Evolutionary conservation across 1,140 invertebrate species (phyloP), one percentile per base, ranked within the genome.

Genomic region (Aphidius gifuensis): DNA sequence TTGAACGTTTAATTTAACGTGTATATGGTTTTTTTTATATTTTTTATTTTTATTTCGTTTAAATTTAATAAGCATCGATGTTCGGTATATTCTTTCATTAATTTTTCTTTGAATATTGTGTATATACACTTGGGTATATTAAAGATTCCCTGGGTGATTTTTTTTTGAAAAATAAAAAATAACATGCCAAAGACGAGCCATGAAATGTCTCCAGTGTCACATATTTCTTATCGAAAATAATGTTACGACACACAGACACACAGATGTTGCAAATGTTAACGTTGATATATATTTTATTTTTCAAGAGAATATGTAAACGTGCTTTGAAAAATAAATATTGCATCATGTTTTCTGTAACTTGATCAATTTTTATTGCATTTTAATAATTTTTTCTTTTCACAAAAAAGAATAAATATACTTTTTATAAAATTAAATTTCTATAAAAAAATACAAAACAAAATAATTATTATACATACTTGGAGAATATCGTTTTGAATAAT

Each of bases 221-320:
- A 70, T 64, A 68, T 71, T 71, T 54, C 62, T 68, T 67, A 69
- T 69, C 68, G 66, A 63, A 65, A 72, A 75, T 72, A 71, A 71
- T 66, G 70, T 74, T 75, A 74, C 64, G 53, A 50, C 9, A 9
- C 49, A 59, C 21, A 49, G 51, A 32, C 16, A 16, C 0, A 16
- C 16, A 16, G 16, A 16, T 16, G 16, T 32, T 32, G 23, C 23
- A 2, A 32, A 32, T 32, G 23, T 32, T 32, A 32, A 32, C 23
- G 23, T 32, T 59, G 63, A 64, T 59, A 49, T 43, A 60, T 21
- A 47, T 38, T 39, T 39, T 47, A n/a, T 51, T 6, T 23, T 23
- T 51, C 49, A 23, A 51, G 23, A 51, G 9, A 16, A 51, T 9
- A 51, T 23, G 16, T 38, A 38, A 7, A 32, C 8, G 32, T 5